These are phyloP conservation scores for Cordilura impudica DNA, from an alignment of 2,888 invertebrate species.

Conservation along the genomic window DNA sequence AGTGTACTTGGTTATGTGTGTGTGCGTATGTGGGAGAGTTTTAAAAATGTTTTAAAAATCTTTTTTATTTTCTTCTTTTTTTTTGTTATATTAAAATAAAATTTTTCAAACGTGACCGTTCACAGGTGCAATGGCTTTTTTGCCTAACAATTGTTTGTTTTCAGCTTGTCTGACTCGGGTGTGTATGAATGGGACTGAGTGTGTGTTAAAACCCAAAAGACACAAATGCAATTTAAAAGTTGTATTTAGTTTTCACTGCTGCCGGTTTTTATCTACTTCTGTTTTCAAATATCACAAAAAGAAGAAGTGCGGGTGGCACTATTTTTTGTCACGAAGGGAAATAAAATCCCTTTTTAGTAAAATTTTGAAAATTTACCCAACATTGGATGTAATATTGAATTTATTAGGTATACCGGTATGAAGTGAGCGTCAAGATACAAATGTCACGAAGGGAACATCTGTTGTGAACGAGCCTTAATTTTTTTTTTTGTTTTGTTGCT, in stretches of 20 bases:
- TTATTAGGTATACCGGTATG: no score
- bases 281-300: no score
- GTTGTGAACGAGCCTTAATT: no score
- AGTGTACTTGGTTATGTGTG: background rate
- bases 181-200: background rate
- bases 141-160: slow-evolving; percentile 28
- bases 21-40: slow-evolving; percentile 46
- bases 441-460: no score
- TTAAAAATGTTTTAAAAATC: slow-evolving; percentile 61
- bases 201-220: slow-evolving; percentile 24
- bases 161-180: background rate
- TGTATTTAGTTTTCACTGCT: slow-evolving; percentile 5
- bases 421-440: no score
- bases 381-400: no score
- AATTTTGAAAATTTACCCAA: no score
- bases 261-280: background rate
- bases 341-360: no score
- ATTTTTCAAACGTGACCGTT: slow-evolving; percentile 57
- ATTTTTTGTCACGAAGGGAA: no score
- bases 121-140: slow-evolving; percentile 55
- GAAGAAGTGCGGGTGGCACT: no score
- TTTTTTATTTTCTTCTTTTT: slow-evolving; percentile 11
- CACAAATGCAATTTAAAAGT: slow-evolving; percentile 30
- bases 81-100: slow-evolving; percentile 28
- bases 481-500: no score